Base-by-base conservation (phyloP, 92 coral and sea anemone species). In the Parazoanthus swiftii region DNA sequence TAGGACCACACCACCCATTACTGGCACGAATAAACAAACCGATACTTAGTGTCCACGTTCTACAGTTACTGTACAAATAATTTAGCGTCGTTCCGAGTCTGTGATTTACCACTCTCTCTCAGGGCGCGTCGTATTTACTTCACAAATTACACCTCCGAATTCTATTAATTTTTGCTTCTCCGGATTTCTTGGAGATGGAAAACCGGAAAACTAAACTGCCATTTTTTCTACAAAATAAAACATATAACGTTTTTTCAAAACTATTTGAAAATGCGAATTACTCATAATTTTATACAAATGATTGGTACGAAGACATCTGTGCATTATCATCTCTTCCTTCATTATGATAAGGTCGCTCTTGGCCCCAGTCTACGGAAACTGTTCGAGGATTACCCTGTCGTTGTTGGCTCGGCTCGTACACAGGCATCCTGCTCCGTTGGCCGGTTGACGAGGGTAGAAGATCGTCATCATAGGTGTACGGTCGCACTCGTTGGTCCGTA, bases 231-330 rank as follows among this genome's bases (percentile, higher is more conserved):
- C 21, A 23, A 48, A 29, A 44, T 20, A 15, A 77, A 43, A 43
- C 16, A 5, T 18, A 5, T 43, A 8, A 79, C n/a, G 36, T 10
- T 23, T 20, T 21, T 38, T n/a, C 4, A 81, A 82, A 66, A 4
- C 16, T 66, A 5, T 67, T 23, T 37, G 6, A 74, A 56, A 14
- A 16, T 6, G 36, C 23, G 38, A 81, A 16, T 39, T 33, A 80
- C 29, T 63, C 74, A 48, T 13, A 42, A 11, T 2, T 14, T 76
- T 86, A 94, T 66, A 94, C 97, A 66, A 94, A 94, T 21, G 97
- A 94, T 89, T 93, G 94, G 77, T 94, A 94, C 23, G 93, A 85
- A 11, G 97, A 94, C n/a, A 94, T 90, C 43, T 92, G 92, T 4
- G 85, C 74, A 26, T 89, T 89, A 38, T 91, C 43, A 46, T 76